Evolutionary conservation across 2,888 invertebrate species (phyloP), one percentile per base, ranked within the genome.

Genomic region (Diplolepis rosae): DNA sequence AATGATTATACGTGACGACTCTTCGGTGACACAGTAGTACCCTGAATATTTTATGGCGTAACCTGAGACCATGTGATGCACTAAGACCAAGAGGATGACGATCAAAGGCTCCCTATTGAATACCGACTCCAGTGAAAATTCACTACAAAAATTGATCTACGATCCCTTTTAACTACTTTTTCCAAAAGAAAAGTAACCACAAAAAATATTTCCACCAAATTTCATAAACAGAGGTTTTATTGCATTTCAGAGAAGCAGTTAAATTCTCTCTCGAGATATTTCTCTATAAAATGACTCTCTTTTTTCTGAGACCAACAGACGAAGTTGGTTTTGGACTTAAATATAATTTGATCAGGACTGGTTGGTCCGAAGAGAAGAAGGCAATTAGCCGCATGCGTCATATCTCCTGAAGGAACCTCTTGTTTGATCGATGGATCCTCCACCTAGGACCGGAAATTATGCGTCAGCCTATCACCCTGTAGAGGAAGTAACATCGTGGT

Each of bases 341-440:
- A 22, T 35, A 24, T 35, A 61, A 61, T 61, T 61, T 61, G n/a
- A 39, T 61, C 39, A 61, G n/a, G 27, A 24, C 4, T 13, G 18
- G n/a, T 39, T 18, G 6, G 24, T 61, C n/a, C 7, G 24, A 24
- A 39, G n/a, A 27, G n/a, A 2, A 39, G 24, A 39, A 61, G 30
- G 70, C 74, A 79, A 76, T 78, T 81, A 73, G 69, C 65, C 73
- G 70, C 81, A 79, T 75, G 76, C 71, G 76, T 79, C 65, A 77
- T 79, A 80, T 80, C 80, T 80, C 71, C 73, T 68, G 73, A 66
- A 70, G 65, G 72, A 74, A 74, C 74, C 71, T 80, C 78, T 75
- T 87, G 88, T 89, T 89, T 89, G 88, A 89, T 89, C 88, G 88
- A 89, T 89, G 86, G 85, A 87, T 88, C 83, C 80, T 79, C 80